phyloP scores from a whole-genome alignment of 2,797 vertebrate species.

The Cossypha niveicapilla region DNA sequence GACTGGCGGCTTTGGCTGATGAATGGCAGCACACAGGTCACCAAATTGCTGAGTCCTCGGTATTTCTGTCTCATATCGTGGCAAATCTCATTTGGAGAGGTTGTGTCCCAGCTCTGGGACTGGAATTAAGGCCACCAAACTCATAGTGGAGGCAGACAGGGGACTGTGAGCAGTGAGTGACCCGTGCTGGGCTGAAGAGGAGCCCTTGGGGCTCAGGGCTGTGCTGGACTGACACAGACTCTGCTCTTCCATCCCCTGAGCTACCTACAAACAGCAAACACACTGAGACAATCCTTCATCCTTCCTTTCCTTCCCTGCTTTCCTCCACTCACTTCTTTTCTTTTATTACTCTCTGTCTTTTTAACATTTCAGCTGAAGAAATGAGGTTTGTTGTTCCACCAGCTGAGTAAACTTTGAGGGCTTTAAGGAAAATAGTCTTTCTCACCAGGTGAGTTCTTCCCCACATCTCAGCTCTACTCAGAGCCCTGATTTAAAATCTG shows the following conservation, averaged over 20 bases:
- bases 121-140: neutral
- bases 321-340: rapidly evolving
- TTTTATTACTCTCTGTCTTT: neutral
- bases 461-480: neutral
- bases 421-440: conserved; percentile 52
- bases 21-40: neutral
- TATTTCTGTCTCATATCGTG: neutral
- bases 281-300: neutral
- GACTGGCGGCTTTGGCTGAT: neutral
- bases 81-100: neutral
- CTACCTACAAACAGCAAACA: neutral
- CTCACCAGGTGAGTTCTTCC: conserved; percentile 54
- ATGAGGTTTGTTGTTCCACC: conserved; percentile 34
- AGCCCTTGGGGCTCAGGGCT: rapidly evolving
- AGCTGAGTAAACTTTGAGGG: conserved; percentile 54
- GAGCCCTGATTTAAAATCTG: conserved; percentile 58
- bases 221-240: neutral
- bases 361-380: conserved; percentile 34
- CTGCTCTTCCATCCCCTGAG: rapidly evolving
- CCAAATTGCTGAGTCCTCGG: neutral
- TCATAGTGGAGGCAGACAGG: rapidly evolving
- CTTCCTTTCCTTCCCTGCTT: neutral
- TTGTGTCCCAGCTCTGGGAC: neutral
- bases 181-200: neutral
- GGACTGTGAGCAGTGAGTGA: neutral